Percentiles rank a stretch among this genome's conserved stretches.
Conservation (phyloP, 30 jellyfish, hydroid and myxozoan genomes). For the Mastigias papua region DNA sequence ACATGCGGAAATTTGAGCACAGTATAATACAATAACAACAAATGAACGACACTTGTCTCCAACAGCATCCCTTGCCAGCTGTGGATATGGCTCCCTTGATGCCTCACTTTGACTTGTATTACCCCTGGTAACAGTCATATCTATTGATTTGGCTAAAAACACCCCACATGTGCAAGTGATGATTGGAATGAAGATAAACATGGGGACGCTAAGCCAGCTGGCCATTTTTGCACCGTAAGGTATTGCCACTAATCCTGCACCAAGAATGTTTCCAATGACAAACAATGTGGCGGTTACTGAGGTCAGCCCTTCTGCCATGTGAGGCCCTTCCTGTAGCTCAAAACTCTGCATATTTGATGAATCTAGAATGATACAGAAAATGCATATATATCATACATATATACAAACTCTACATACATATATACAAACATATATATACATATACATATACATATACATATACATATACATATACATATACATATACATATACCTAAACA, state of each 20-base stretch:
- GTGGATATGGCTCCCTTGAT: constrained; percentile 94
- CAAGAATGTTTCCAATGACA: constrained; percentile 95
- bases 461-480: too few species aligned
- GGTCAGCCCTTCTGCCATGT: constrained; percentile 68
- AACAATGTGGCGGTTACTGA: constrained; percentile 77
- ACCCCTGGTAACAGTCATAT: constrained; percentile 42
- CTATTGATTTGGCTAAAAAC: constrained; percentile 84
- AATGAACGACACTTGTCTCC: constrained; percentile 74
- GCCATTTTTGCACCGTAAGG: constrained; percentile 91
- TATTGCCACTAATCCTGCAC: constrained; percentile 94
- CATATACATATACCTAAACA: background rate
- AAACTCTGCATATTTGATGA: constrained; percentile 32
- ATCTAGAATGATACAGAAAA: constrained; percentile 3
- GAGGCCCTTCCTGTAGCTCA: constrained; percentile 34
- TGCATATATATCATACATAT: too few species aligned
- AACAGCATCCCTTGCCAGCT: constrained; percentile 82
- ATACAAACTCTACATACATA: too few species aligned
- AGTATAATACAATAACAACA: constrained; percentile 69
- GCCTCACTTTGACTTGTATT: constrained; percentile 48
- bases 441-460: too few species aligned
- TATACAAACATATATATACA: too few species aligned
- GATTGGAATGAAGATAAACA: constrained; percentile 71
- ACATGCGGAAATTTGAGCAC: constrained; percentile 72
- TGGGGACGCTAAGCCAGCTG: constrained; percentile 88
- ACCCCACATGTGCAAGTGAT: constrained; percentile 85